Evolutionary conservation across 1,140 invertebrate species (phyloP), one percentile per base, ranked within the genome.

Genomic region (Drosophila sulfurigaster): DNA sequence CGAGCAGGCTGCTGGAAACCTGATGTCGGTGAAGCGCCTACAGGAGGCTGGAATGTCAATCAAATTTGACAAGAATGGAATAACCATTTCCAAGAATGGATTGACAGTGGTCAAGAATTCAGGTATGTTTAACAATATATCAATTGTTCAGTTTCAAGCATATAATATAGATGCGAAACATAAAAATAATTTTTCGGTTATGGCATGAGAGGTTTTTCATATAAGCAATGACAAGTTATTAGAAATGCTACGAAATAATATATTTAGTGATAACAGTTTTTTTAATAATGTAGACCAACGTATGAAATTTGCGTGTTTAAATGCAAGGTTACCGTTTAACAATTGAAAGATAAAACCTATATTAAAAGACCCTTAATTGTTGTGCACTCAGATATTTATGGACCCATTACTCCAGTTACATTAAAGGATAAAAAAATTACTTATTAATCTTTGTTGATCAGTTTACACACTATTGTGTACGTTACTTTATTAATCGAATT

Each of bases 401-500:
- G 16, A 16, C 16, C 16, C 16, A 20, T 20, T 20, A 20, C 16
- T 0, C 16, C 20, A 20, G 2, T 81, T 93, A 16, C 93, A 94
- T 75, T 72, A 93, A 49, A 93, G 93, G 79, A 93, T 92, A 66
- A 69, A 20, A n/a, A n/a, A 20, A 20, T 20, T 20, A 2, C 20
- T 20, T 20, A 2, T 2, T 20, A 0, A 20, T 20, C 20, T 20
- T 20, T 20, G 20, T 20, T 20, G 20, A 20, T 20, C 20, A 20
- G 20, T 2, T 20, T 20, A 2, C 20, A 20, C 20, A 20, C 20
- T 20, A 20, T 20, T 20, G 20, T 20, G 20, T 2, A 20, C 20
- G n/a, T 20, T 3, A 20, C 20, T 20, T 20, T 2, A 20, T 20
- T 20, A 20, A 20, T 20, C 20, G 91, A 45, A 93, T 93, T 10